Evolutionary conservation across 2,113 vertebrate species (phyloP).

Genomic region (Dasypus novemcinctus): DNA sequence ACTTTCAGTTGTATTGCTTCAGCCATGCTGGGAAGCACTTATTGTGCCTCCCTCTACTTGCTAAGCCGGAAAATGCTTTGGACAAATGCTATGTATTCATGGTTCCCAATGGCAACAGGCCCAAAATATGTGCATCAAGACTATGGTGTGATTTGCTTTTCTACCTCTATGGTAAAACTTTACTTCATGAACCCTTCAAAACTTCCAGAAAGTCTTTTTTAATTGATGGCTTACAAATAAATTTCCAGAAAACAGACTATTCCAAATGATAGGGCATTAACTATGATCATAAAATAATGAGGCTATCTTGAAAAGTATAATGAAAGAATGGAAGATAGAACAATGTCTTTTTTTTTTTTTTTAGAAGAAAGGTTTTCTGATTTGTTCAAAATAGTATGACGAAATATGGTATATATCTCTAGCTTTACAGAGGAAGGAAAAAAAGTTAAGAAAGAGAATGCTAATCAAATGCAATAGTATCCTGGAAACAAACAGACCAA

Average conservation of each 20-base stretch:
- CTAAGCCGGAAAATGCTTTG: not conserved
- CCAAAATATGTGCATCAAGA: not conserved
- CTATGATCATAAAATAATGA: not conserved
- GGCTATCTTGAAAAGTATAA: not conserved
- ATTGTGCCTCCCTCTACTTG: constrained; percentile 10
- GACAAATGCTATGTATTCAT: constrained; percentile 44
- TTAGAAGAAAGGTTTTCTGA: not conserved
- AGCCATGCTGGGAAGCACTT: not conserved
- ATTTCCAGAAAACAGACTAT: constrained; percentile 23
- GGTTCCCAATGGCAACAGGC: constrained; percentile 4
- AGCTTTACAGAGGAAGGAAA: not conserved
- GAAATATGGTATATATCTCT: not conserved
- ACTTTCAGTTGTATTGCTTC: not conserved
- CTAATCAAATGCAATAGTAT: not conserved
- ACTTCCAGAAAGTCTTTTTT: constrained; percentile 23
- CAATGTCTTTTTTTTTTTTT: not conserved
- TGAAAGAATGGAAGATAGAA: not conserved
- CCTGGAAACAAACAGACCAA: not conserved
- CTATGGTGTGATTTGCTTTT: constrained; percentile 51
- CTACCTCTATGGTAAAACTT: constrained; percentile 41
- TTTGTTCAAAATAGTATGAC: not conserved
- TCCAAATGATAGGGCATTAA: constrained; percentile 36
- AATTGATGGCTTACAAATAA: constrained; percentile 49
- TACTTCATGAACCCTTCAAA: constrained; percentile 50
- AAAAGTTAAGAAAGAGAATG: not conserved